Percentiles rank a stretch among this genome's conserved stretches.
Evolutionary conservation across 2,797 vertebrate genomes (phyloP).

Genomic region (Oreortyx pictus): DNA sequence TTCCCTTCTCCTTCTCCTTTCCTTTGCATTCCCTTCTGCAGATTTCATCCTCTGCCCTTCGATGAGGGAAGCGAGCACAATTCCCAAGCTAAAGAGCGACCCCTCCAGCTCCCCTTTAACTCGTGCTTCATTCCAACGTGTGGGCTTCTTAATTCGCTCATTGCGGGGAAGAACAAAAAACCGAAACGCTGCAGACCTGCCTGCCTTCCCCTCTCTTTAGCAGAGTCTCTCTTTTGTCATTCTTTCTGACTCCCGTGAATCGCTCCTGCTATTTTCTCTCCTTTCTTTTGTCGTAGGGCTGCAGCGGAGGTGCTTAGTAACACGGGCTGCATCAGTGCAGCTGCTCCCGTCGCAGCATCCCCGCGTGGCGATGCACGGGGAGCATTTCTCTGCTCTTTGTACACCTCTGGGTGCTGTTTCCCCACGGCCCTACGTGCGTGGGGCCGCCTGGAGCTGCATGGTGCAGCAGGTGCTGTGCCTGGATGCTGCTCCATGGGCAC

Average conservation of each 20-base stretch:
- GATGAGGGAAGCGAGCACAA: background rate
- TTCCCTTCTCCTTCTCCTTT: too few species aligned
- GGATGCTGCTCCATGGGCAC: rapidly evolving
- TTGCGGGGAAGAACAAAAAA: conserved; percentile 33
- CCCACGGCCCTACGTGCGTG: too few species aligned
- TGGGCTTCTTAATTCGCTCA: conserved; percentile 52
- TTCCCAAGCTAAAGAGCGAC: background rate
- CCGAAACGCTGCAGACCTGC: background rate
- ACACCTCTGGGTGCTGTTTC: background rate
- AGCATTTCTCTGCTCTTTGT: background rate
- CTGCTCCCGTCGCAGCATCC: background rate
- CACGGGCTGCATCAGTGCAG: background rate
- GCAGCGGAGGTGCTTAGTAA: background rate
- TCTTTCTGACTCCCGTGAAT: background rate
- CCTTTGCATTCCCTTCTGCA: background rate
- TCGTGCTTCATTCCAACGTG: conserved; percentile 35
- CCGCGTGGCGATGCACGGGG: background rate
- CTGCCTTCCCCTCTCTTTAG: conserved; percentile 18
- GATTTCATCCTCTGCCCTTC: background rate
- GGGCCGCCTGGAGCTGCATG: background rate
- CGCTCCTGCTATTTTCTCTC: background rate
- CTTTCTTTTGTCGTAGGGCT: background rate
- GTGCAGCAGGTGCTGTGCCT: background rate
- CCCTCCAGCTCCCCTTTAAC: conserved; percentile 19
- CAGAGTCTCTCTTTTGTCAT: background rate